Percentiles rank a stretch among this genome's conserved stretches.
phyloP scores from a whole-genome alignment of 2,888 invertebrate species.

The Ceramica pisi region DNA sequence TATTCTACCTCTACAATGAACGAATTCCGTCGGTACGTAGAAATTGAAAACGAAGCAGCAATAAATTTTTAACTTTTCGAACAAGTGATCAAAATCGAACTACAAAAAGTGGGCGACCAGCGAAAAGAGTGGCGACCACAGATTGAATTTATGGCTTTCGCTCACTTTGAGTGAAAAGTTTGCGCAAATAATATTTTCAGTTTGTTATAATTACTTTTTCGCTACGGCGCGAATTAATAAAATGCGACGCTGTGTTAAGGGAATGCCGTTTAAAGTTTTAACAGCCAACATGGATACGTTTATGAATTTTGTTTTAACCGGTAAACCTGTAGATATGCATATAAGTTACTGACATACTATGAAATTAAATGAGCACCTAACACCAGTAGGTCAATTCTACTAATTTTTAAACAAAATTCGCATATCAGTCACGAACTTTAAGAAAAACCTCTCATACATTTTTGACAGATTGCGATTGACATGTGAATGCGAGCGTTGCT shows the following conservation, averaged over 20 bases:
- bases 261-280: constrained; percentile 38
- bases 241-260: constrained; percentile 36
- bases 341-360: not conserved
- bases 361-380: not conserved
- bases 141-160: constrained; percentile 86
- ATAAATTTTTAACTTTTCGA: constrained; percentile 88
- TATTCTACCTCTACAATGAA: constrained; percentile 62
- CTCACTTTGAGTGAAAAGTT: constrained; percentile 80
- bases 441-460: too few relatives aligned
- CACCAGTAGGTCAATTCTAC: too few relatives aligned
- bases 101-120: constrained; percentile 83
- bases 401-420: too few relatives aligned
- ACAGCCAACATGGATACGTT: not conserved
- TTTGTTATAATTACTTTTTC: constrained; percentile 67
- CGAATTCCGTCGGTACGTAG: constrained; percentile 74
- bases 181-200: constrained; percentile 74
- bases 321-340: not conserved
- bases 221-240: constrained; percentile 45
- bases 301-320: constrained; percentile 9
- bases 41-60: constrained; percentile 84
- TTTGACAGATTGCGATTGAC: too few relatives aligned
- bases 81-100: constrained; percentile 88
- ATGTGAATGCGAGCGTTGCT: too few relatives aligned
- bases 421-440: too few relatives aligned
- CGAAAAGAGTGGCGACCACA: constrained; percentile 84